A percentile compares a stretch with the other conserved stretches of the same genome.
Evolutionary conservation across 2,113 vertebrate species (phyloP).

Genomic region (Aptenodytes patagonicus): DNA sequence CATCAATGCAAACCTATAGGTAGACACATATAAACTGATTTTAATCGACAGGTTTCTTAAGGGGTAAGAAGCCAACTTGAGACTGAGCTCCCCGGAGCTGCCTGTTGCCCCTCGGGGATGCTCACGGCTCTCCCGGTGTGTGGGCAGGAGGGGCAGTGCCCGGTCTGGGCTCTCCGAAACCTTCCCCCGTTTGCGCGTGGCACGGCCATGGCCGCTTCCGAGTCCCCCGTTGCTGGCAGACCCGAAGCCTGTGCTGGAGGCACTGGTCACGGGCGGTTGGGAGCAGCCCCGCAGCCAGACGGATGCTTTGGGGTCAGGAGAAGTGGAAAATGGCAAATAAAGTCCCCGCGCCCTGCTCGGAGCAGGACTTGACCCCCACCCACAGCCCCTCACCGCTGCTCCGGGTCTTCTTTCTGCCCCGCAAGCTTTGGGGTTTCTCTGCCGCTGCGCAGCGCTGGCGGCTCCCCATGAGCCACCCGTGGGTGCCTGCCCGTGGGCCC

Average conservation of each 20-base stretch:
- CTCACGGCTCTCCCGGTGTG: accelerated
- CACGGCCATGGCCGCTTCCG: accelerated
- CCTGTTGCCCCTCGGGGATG: accelerated
- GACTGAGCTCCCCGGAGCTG: not conserved
- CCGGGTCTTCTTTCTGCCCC: not conserved
- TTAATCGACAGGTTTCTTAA: accelerated
- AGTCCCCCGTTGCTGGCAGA: not conserved
- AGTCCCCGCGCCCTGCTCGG: accelerated
- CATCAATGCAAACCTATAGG: not conserved
- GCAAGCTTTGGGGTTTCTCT: not conserved
- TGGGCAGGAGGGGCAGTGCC: not conserved
- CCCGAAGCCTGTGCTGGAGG: accelerated
- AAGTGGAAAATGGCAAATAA: not conserved
- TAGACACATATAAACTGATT: not conserved
- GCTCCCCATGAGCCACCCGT: accelerated
- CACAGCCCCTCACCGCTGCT: not conserved
- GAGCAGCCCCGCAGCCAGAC: not conserved
- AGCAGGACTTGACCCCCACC: not conserved
- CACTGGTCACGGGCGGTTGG: accelerated
- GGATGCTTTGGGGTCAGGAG: not conserved
- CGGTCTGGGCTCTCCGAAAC: not conserved
- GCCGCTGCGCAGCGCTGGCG: not conserved
- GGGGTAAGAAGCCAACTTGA: not conserved
- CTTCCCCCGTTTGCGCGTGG: accelerated
- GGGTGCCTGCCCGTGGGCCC: not conserved